Percentiles rank a stretch among this genome's conserved stretches.
Conservation (phyloP, 2,888 invertebrate genomes). For the Serripes groenlandicus region DNA sequence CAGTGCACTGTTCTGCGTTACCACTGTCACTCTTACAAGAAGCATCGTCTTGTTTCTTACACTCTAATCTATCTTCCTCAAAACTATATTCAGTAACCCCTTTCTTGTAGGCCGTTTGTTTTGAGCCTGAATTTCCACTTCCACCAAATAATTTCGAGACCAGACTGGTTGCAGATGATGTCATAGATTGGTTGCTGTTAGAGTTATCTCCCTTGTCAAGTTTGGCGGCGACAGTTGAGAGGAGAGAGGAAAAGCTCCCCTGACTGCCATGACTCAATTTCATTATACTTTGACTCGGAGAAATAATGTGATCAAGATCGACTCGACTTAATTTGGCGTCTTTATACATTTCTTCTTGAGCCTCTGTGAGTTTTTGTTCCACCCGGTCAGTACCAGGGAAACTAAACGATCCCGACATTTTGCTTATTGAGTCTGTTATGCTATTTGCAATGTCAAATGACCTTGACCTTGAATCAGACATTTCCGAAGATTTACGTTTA, state of each 20-base stretch:
- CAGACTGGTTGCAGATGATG: conserved; percentile 58
- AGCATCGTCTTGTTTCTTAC: background rate
- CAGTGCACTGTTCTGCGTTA: background rate
- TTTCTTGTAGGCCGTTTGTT: conserved; percentile 63
- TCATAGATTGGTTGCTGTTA: conserved; percentile 50
- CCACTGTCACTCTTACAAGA: background rate
- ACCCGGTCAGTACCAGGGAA: conserved; percentile 23
- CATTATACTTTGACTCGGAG: conserved; percentile 56
- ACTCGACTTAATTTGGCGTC: conserved; percentile 61
- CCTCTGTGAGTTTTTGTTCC: conserved; percentile 26
- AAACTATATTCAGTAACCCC: conserved; percentile 70
- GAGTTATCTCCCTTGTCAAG: conserved; percentile 39
- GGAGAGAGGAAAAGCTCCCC: conserved; percentile 54
- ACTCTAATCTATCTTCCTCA: conserved; percentile 60
- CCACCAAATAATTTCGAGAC: conserved; percentile 49
- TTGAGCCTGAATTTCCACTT: conserved; percentile 30
- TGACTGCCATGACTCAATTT: conserved; percentile 42
- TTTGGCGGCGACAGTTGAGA: conserved; percentile 55
- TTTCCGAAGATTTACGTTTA: conserved; percentile 24
- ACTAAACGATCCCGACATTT: conserved; percentile 49
- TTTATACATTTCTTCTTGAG: conserved; percentile 38
- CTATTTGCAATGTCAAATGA: conserved; percentile 50
- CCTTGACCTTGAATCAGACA: conserved; percentile 33
- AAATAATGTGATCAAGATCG: conserved; percentile 61
- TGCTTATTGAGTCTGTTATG: conserved; percentile 48